Conservation (phyloP, 2,797 vertebrate genomes). For the Synanceia verrucosa region DNA sequence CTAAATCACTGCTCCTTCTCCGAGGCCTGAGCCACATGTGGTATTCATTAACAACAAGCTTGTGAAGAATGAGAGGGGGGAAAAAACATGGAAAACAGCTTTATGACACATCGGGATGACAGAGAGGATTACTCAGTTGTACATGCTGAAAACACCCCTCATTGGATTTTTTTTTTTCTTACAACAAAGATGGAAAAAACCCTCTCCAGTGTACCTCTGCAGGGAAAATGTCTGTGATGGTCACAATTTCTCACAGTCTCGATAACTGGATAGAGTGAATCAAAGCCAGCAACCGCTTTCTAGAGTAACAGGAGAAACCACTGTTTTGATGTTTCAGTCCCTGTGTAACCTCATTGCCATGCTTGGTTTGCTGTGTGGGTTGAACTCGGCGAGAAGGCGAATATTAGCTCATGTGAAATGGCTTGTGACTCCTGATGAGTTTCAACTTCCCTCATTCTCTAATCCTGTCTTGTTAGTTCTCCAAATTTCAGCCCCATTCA, state of each 20-base stretch:
- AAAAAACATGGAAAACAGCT: slow-evolving; percentile 79
- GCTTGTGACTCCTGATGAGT: slow-evolving; percentile 62
- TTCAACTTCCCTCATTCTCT: slow-evolving; percentile 53
- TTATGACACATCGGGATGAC: slow-evolving; percentile 83
- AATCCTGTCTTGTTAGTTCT: slow-evolving; percentile 48
- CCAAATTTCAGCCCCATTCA: slow-evolving; percentile 54
- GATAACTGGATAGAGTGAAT: slow-evolving; percentile 45
- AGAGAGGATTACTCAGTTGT: slow-evolving; percentile 75
- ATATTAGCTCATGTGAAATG: slow-evolving; percentile 61
- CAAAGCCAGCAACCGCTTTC: slow-evolving; percentile 45
- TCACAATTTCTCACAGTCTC: slow-evolving; percentile 58
- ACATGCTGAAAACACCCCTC: slow-evolving; percentile 65
- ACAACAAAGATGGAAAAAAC: slow-evolving; percentile 54
- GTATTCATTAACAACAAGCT: slow-evolving; percentile 83
- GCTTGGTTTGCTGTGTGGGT: slow-evolving; percentile 63
- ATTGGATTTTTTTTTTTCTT: slow-evolving; percentile 56
- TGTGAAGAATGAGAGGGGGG: slow-evolving; percentile 71
- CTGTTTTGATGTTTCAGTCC: slow-evolving; percentile 62
- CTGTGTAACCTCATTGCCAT: slow-evolving; percentile 58
- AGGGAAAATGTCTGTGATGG: slow-evolving; percentile 47
- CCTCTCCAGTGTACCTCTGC: slow-evolving; percentile 26
- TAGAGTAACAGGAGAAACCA: slow-evolving; percentile 50
- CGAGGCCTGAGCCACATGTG: slow-evolving; percentile 77
- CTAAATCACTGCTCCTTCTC: slow-evolving; percentile 75
- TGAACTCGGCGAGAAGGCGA: slow-evolving; percentile 51